Conservation (phyloP, 2,113 vertebrate genomes). For the Pterocles orientalis region DNA sequence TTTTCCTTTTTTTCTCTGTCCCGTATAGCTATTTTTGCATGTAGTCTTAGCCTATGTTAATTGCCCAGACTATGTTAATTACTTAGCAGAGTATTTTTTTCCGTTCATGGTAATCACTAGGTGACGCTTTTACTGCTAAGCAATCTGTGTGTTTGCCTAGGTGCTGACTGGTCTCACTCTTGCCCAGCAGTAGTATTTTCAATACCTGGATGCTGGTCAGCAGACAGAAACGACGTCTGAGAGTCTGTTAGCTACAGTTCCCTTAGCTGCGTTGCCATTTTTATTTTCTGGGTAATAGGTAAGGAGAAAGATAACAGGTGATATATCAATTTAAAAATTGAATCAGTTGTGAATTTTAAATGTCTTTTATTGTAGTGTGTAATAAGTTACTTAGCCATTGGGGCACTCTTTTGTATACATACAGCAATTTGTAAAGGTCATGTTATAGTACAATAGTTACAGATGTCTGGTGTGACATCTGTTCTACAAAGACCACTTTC, state of each 20-base stretch:
- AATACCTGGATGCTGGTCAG: conserved; percentile 1
- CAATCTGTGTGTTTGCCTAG: conserved; percentile 20
- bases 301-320: not conserved
- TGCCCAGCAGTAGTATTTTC: conserved; percentile 13
- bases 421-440: not conserved
- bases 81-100: conserved; percentile 18
- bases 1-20: not conserved
- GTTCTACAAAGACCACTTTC: not conserved
- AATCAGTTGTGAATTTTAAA: not conserved
- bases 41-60: not conserved
- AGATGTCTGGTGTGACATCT: not conserved
- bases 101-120: not conserved
- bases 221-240: not conserved
- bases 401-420: not conserved
- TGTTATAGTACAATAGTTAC: not conserved
- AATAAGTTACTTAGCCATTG: not conserved
- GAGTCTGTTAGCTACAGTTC: not conserved
- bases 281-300: conserved; percentile 11
- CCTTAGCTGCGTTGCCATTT: conserved; percentile 11
- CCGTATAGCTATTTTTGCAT: not conserved
- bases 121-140: conserved; percentile 24
- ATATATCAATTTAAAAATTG: not conserved
- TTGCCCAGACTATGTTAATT: conserved; percentile 27
- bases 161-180: conserved; percentile 31
- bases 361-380: not conserved